Conservation (phyloP, 1,140 invertebrate genomes). For the Xylocopa sonorina region DNA sequence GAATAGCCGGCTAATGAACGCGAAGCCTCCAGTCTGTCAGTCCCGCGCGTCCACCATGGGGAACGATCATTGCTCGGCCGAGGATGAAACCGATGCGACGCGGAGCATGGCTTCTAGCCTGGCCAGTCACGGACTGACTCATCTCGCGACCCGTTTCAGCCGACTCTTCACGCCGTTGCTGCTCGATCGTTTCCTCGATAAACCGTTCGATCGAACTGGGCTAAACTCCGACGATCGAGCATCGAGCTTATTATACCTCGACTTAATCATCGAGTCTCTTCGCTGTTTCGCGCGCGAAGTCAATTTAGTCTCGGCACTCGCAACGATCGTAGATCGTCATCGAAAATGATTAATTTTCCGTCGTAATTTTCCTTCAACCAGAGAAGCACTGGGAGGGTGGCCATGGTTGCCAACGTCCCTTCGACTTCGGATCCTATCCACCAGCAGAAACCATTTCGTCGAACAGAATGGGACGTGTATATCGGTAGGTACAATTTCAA, state of each 20-base stretch:
- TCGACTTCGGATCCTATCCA: conserved; percentile 24
- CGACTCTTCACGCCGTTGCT: background rate
- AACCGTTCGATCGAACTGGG: background rate
- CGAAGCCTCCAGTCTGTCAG: conserved; percentile 73
- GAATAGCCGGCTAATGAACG: conserved; percentile 81
- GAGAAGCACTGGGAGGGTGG: conserved; percentile 13
- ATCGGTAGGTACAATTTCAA: conserved; percentile 73
- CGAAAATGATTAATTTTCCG: background rate
- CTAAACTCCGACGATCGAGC: background rate
- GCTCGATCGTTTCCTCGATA: conserved; percentile 7
- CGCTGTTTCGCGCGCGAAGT: too few relatives aligned
- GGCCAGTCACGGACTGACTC: conserved; percentile 48
- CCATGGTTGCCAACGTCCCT: too few relatives aligned
- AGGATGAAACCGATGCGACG: conserved; percentile 64
- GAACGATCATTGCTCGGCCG: conserved; percentile 61
- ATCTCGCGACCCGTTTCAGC: conserved; percentile 18
- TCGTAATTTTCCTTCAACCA: conserved; percentile 6
- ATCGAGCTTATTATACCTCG: background rate
- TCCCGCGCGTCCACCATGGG: conserved; percentile 56
- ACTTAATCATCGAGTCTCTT: too few relatives aligned
- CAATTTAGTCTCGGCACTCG: too few relatives aligned
- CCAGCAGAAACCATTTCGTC: conserved; percentile 47
- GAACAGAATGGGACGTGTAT: conserved; percentile 52
- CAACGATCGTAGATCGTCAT: too few relatives aligned
- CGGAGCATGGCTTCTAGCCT: conserved; percentile 21